Conservation (phyloP, 2,797 vertebrate species). For the Mycteria americana region DNA sequence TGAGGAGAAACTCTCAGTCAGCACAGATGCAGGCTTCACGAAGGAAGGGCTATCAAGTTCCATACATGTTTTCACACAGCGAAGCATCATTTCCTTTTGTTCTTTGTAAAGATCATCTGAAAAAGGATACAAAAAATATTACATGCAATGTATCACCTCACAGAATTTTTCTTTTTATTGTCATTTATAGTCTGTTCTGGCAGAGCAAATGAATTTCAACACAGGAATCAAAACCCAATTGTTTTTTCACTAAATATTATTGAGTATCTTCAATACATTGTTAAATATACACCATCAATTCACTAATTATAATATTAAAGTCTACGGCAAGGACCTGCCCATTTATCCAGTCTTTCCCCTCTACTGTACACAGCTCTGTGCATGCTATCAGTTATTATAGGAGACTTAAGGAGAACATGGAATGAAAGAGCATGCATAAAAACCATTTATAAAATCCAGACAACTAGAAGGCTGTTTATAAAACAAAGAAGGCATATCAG, state of each 20-base stretch:
- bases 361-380: neutral
- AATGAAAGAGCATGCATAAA: neutral
- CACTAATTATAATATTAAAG: neutral
- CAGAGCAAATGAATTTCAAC: neutral
- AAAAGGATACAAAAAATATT: neutral
- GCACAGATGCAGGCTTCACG: neutral
- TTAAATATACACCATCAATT: neutral
- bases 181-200: neutral
- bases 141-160: neutral
- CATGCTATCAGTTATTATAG: neutral
- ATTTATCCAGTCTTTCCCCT: neutral
- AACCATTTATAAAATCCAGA: neutral
- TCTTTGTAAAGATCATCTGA: slow-evolving; percentile 57
- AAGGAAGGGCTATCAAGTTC: slow-evolving; percentile 78
- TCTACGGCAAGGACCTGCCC: neutral
- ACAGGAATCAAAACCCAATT: neutral
- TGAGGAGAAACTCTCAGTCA: neutral
- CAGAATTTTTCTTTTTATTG: neutral
- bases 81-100: slow-evolving; percentile 72
- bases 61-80: slow-evolving; percentile 78
- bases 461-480: neutral
- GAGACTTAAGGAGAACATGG: neutral
- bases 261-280: neutral
- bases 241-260: neutral
- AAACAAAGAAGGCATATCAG: neutral